Percentiles rank a stretch among this genome's conserved stretches.
phyloP scores from a whole-genome alignment of 1,140 invertebrate species.

The Phocides pigmalion region DNA sequence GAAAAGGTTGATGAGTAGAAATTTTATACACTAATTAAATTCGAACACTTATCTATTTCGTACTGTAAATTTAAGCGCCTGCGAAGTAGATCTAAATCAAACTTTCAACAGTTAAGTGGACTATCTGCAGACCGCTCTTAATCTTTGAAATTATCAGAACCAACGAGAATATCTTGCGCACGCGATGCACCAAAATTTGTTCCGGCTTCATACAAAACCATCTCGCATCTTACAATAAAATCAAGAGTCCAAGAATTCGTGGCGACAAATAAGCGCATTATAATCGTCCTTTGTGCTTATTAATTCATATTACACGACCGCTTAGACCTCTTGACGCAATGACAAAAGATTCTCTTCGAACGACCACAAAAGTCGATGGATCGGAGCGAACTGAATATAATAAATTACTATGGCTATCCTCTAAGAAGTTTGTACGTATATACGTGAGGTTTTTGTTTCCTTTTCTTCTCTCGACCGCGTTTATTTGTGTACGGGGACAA shows the following conservation, averaged over 20 bases:
- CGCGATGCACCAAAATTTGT: constrained; percentile 74
- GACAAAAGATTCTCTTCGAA: constrained; percentile 69
- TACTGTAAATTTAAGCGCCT: no score
- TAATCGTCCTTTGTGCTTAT: constrained; percentile 80
- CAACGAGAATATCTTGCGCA: constrained; percentile 44
- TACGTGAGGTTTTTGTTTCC: constrained; percentile 69
- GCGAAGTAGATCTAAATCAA: no score
- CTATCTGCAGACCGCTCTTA: background rate
- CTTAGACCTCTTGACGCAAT: constrained; percentile 68
- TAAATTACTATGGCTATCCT: constrained; percentile 75
- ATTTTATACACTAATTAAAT: no score
- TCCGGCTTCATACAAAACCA: constrained; percentile 56
- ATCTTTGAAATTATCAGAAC: constrained; percentile 17
- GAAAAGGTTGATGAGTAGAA: no score
- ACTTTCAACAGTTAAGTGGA: background rate
- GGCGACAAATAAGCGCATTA: constrained; percentile 75
- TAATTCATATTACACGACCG: constrained; percentile 83
- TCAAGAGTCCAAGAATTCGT: constrained; percentile 58
- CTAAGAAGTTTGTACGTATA: constrained; percentile 54
- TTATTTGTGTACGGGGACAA: constrained; percentile 75
- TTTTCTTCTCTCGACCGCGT: constrained; percentile 65
- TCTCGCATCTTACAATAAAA: constrained; percentile 58
- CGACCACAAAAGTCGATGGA: constrained; percentile 76
- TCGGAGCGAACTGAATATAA: constrained; percentile 72
- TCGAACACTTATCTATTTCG: no score